Conservation (phyloP, 64 coral and sea anemone species). For the Montipora foliosa region DNA sequence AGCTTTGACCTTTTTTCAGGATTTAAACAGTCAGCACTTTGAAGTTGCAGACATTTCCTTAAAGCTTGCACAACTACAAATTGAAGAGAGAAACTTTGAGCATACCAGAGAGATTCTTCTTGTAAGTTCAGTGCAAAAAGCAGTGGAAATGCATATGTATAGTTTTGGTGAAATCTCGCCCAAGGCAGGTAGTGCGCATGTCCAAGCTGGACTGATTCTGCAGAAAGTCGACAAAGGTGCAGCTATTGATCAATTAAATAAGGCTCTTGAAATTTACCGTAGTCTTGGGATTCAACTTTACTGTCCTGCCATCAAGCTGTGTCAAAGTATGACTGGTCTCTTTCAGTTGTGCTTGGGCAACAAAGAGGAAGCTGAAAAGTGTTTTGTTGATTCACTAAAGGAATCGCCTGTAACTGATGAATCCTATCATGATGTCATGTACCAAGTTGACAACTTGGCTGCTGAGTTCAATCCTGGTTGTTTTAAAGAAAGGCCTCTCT, state of each 20-base stretch:
- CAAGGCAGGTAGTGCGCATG: background rate
- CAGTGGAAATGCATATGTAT: background rate
- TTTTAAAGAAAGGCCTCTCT: background rate
- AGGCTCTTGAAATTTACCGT: background rate
- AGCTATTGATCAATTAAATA: background rate
- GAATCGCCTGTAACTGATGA: background rate
- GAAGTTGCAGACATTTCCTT: slow-evolving; percentile 14
- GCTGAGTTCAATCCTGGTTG: background rate
- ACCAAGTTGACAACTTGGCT: background rate
- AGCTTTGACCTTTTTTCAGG: background rate
- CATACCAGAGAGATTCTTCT: background rate
- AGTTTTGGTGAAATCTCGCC: background rate
- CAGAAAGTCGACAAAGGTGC: background rate
- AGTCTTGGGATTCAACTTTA: background rate
- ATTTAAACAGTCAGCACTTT: slow-evolving; percentile 1
- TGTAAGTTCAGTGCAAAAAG: background rate
- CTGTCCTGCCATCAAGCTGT: slow-evolving; percentile 5
- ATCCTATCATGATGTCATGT: background rate
- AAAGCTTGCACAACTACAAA: background rate
- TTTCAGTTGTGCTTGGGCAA: background rate
- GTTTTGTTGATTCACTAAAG: background rate
- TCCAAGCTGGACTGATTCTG: slow-evolving; percentile 4
- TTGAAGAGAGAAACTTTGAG: background rate
- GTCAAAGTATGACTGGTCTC: background rate
- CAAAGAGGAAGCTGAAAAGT: background rate